Evolutionary conservation across 2,113 vertebrate species (phyloP), one percentile per base, ranked within the genome.

Genomic region (Fregata magnificens): DNA sequence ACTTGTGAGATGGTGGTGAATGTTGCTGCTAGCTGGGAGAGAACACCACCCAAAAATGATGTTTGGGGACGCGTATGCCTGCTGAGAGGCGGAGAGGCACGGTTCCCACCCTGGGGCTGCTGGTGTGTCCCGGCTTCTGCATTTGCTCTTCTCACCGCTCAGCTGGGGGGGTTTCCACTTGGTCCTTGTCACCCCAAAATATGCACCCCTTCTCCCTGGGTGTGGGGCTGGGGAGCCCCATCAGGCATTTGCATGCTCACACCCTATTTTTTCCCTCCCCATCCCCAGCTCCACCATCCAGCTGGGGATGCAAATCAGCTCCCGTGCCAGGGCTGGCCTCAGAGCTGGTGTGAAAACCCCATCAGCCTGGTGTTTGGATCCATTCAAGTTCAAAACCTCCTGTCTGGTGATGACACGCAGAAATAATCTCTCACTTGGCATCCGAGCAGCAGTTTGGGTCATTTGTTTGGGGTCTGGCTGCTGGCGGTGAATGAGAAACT

Each of bases 51-150:
- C 38, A 11, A 28, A 17, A 45, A 5, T 0, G 5, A 16, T 25
- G 55, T 19, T 28, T 59, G 8, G 52, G 76, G 53, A 55, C 6
- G 5, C 0, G 1, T 8, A 45, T 10, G 7, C 2, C 8, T 1
- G 16, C 53, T 10, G 69, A 17, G 52, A 7, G 4, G 4, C 0
- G 3, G 25, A 40, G 52, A 55, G 28, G 40, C 21, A 31, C 1
- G 0, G 17, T 22, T 74, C 84, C 79, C 8, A 1, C 13, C 42
- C 69, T 1, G 6, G 63, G 7, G 17, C 55, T 76, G 49, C 55
- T 0, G 3, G 28, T 0, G 10, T 5, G 11, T 32, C 56, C 47
- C 1, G 0, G 7, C 44, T 67, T 50, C 18, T 34, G 12, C 29
- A 2, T 66, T 76, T 21, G 1, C 38, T 71, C 56, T 52, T 45